Evolutionary conservation across 2,797 vertebrate species (phyloP).

Genomic region (Macrochelys suwanniensis): DNA sequence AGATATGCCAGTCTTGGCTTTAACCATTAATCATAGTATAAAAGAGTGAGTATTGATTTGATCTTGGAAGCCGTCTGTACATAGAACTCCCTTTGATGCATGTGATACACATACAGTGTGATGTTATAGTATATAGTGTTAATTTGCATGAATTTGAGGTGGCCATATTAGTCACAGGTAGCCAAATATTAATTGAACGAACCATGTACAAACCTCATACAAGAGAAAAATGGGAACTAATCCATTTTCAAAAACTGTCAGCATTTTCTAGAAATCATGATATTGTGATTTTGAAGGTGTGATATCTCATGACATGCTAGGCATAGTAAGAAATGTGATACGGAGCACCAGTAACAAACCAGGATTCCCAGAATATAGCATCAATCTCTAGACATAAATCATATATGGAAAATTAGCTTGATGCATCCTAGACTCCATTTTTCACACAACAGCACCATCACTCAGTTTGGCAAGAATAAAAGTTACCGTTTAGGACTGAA

Average conservation of each 20-base stretch:
- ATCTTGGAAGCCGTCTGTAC: background rate
- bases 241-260: background rate
- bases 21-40: background rate
- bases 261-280: background rate
- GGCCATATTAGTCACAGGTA: background rate
- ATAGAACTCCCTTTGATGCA: background rate
- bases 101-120: background rate
- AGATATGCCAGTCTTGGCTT: background rate
- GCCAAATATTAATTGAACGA: background rate
- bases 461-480: background rate
- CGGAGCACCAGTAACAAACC: background rate
- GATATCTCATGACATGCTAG: background rate
- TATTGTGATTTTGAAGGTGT: background rate
- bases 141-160: background rate
- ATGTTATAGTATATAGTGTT: background rate
- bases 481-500: background rate
- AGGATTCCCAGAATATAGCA: background rate
- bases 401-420: background rate
- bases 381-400: background rate
- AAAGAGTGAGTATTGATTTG: background rate
- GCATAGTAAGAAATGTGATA: rapidly evolving
- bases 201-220: background rate
- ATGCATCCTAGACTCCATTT: background rate
- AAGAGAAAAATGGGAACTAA: background rate
- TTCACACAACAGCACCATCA: background rate